Evolutionary conservation across 2,113 vertebrate species (phyloP).

Genomic region (Recurvirostra avosetta): DNA sequence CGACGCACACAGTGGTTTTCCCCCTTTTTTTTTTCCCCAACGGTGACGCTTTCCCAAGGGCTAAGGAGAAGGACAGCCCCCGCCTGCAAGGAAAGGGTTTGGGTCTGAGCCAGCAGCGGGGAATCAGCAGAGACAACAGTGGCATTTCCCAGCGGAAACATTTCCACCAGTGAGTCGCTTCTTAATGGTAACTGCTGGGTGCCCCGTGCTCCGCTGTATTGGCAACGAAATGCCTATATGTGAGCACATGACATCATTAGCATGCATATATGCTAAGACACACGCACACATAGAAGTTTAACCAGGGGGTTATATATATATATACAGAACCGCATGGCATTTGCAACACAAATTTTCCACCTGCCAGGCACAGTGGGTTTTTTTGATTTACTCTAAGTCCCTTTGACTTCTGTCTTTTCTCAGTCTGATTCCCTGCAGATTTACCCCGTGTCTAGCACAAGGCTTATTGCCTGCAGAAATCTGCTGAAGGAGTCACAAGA

Average conservation of each 20-base stretch:
- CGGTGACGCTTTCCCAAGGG: background rate
- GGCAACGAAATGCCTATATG: accelerated
- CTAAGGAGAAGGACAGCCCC: background rate
- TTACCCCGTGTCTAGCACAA: background rate
- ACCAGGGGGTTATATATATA: background rate
- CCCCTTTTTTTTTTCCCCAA: accelerated
- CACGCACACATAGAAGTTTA: background rate
- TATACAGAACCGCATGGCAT: accelerated
- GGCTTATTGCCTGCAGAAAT: background rate
- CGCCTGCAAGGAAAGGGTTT: background rate
- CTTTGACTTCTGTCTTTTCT: background rate
- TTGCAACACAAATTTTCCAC: background rate
- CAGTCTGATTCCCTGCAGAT: background rate
- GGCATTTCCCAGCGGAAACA: background rate
- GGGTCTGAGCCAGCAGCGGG: background rate
- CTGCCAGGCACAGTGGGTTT: background rate
- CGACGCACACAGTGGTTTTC: background rate
- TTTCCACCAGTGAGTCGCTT: background rate
- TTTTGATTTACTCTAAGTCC: background rate
- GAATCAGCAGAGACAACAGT: background rate
- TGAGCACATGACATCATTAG: accelerated
- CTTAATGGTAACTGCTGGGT: background rate
- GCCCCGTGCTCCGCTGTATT: background rate
- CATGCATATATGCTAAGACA: too few species aligned
- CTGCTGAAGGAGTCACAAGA: background rate